These are phyloP conservation scores for Rotaria sp. DNA, from an alignment of 2,888 invertebrate genomes.

Conservation along the genomic window DNA sequence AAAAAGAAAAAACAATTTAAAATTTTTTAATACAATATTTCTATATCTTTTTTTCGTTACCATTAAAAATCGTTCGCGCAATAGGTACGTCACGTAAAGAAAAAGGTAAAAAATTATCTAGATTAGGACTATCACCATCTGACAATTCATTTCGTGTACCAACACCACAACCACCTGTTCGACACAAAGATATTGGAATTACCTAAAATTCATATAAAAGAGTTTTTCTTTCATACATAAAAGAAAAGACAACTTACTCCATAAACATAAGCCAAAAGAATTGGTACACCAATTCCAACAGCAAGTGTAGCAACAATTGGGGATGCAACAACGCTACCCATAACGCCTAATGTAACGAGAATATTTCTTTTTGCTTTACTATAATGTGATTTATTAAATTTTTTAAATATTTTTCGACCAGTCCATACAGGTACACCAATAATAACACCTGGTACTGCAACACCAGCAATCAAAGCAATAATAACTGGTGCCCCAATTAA, in stretches of 20 bases:
- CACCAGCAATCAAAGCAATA: conserved; percentile 85
- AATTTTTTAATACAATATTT: too few species aligned
- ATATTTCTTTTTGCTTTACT: conserved; percentile 34
- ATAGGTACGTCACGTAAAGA: neutral
- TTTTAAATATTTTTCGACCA: conserved; percentile 65
- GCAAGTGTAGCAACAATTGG: conserved; percentile 60
- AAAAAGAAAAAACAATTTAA: neutral
- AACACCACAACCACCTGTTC: conserved; percentile 39
- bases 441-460: conserved; percentile 89
- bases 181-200: conserved; percentile 39
- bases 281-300: conserved; percentile 68
- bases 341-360: conserved; percentile 40
- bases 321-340: conserved; percentile 55
- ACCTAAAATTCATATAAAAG: neutral
- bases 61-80: neutral
- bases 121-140: neutral
- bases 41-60: neutral
- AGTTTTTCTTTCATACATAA: neutral
- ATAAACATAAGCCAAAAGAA: conserved; percentile 78
- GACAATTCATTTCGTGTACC: neutral
- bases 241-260: conserved; percentile 56
- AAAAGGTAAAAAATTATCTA: neutral
- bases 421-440: conserved; percentile 94
- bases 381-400: conserved; percentile 30
- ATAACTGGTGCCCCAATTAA: conserved; percentile 91